Percentiles rank a stretch among this genome's conserved stretches.
Evolutionary conservation across 2,797 vertebrate species (phyloP).

Genomic region (Neomorphus geoffroyi): DNA sequence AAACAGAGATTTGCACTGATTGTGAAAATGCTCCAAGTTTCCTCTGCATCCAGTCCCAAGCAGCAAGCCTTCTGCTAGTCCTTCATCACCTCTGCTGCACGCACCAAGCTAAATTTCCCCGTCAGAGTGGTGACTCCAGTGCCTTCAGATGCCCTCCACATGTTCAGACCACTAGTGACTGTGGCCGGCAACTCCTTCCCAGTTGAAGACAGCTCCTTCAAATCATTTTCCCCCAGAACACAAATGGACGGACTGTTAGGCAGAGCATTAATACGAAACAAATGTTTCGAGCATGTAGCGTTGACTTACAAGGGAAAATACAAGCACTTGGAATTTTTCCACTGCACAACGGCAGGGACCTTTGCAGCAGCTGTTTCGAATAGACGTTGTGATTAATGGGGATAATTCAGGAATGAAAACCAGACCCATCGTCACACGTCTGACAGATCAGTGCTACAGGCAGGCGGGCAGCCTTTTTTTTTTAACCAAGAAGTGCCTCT

Average conservation of each 20-base stretch:
- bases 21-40: neutral
- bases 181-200: slow-evolving; percentile 26
- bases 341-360: slow-evolving; percentile 56
- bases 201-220: slow-evolving; percentile 61
- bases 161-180: neutral
- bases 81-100: neutral
- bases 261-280: slow-evolving; percentile 67
- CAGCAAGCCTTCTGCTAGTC: neutral
- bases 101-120: neutral
- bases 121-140: rapidly evolving
- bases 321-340: slow-evolving; percentile 71
- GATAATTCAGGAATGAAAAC: slow-evolving; percentile 70
- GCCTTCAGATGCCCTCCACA: slow-evolving; percentile 31
- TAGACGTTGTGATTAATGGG: slow-evolving; percentile 72
- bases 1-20: neutral
- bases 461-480: neutral
- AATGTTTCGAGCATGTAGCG: slow-evolving; percentile 65
- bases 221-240: slow-evolving; percentile 52
- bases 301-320: slow-evolving; percentile 72
- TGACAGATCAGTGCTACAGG: slow-evolving; percentile 26
- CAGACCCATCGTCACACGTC: slow-evolving; percentile 64
- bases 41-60: neutral
- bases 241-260: slow-evolving; percentile 56
- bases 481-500: slow-evolving; percentile 10
- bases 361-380: slow-evolving; percentile 71